Percentiles rank a stretch among this genome's conserved stretches.
phyloP scores from a whole-genome alignment of 2,797 vertebrate genomes.

The Paratrypauchen microcephalus region DNA sequence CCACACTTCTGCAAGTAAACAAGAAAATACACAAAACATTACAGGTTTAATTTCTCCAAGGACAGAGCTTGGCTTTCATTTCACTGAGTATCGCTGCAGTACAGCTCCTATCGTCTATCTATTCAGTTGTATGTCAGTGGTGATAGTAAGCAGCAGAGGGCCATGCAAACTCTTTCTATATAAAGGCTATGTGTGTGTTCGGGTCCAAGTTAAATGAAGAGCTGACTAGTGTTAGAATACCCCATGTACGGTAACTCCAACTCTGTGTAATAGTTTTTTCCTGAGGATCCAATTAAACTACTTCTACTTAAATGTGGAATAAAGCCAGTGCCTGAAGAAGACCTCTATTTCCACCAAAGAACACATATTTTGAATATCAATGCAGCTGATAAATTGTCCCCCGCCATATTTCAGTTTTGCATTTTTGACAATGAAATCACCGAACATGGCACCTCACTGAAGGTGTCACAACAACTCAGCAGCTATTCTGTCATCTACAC shows the following conservation, averaged over 20 bases:
- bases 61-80: slow-evolving; percentile 34
- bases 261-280: too few species aligned
- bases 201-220: too few species aligned
- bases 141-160: slow-evolving; percentile 28
- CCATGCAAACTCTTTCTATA: slow-evolving; percentile 36
- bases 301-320: too few species aligned
- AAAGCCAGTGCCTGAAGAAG: too few species aligned
- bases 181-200: not conserved
- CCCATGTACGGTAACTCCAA: too few species aligned
- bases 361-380: too few species aligned
- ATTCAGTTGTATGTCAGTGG: slow-evolving; percentile 28
- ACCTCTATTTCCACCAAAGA: too few species aligned
- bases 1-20: slow-evolving; percentile 33
- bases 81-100: slow-evolving; percentile 25
- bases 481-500: too few species aligned
- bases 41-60: slow-evolving; percentile 57
- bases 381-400: too few species aligned
- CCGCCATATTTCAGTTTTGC: slow-evolving; percentile 3
- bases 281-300: too few species aligned
- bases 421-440: slow-evolving; percentile 43
- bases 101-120: slow-evolving; percentile 47
- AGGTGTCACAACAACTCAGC: slow-evolving; percentile 18
- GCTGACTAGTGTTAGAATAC: too few species aligned
- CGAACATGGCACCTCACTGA: slow-evolving; percentile 34
- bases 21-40: slow-evolving; percentile 51